Conservation (phyloP, 2,888 invertebrate genomes). For the Drosophila koepferae region DNA sequence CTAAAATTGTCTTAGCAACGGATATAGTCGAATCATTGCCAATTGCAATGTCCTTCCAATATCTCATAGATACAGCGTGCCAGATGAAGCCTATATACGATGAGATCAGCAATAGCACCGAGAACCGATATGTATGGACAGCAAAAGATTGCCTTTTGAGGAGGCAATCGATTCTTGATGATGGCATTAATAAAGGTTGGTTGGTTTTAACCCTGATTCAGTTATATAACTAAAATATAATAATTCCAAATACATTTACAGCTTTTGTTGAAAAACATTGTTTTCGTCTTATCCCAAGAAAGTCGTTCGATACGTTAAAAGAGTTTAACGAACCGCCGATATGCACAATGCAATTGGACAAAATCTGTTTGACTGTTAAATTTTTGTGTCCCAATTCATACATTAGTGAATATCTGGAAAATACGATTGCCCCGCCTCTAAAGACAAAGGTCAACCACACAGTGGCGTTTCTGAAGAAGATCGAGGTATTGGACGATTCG, state of each 20-base stretch:
- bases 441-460: constrained; percentile 86
- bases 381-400: constrained; percentile 45
- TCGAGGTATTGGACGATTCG: constrained; percentile 93
- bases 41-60: constrained; percentile 52
- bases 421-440: constrained; percentile 50
- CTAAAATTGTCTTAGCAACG: constrained; percentile 57
- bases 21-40: constrained; percentile 54
- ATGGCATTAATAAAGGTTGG: constrained; percentile 41
- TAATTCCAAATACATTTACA: background rate
- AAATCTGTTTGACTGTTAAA: constrained; percentile 59
- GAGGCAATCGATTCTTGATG: constrained; percentile 42
- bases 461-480: constrained; percentile 89
- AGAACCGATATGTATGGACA: constrained; percentile 55
- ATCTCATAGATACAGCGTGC: constrained; percentile 63
- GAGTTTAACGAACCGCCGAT: constrained; percentile 27
- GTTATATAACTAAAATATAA: background rate
- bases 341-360: constrained; percentile 54
- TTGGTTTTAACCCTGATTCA: background rate
- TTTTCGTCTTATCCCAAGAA: constrained; percentile 55
- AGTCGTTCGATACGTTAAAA: constrained; percentile 25
- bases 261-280: constrained; percentile 29
- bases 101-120: constrained; percentile 24
- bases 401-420: constrained; percentile 60
- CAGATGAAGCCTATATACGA: constrained; percentile 33
- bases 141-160: constrained; percentile 53